phyloP scores from a whole-genome alignment of 2,113 vertebrate genomes.

The Pomatorhinus ruficollis region DNA sequence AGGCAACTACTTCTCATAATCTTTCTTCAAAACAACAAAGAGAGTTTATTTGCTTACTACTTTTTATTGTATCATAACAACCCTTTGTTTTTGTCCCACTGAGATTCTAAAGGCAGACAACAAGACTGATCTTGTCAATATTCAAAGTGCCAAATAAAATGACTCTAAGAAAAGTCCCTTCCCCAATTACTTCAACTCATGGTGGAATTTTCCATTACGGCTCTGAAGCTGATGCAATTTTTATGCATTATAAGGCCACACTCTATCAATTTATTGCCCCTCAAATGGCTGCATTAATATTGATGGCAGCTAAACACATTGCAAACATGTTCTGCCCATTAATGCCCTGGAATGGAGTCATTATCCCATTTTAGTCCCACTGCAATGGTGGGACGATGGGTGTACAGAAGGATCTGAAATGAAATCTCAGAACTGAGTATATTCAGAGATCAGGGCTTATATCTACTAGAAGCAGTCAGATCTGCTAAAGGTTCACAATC shows the following conservation, averaged over 20 bases:
- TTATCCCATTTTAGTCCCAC: slow-evolving; percentile 17
- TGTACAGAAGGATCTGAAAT: neutral
- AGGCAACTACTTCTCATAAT: neutral
- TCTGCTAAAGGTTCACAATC: neutral
- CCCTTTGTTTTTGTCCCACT: neutral
- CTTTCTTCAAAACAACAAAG: neutral
- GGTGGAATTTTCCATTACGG: neutral
- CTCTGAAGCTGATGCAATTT: slow-evolving; percentile 45
- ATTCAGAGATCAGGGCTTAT: neutral
- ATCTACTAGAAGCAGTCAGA: neutral
- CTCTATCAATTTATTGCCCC: slow-evolving; percentile 55
- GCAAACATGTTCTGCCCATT: slow-evolving; percentile 54
- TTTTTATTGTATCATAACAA: neutral
- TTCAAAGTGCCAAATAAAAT: neutral
- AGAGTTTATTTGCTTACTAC: neutral
- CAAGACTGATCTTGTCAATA: neutral
- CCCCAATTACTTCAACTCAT: neutral
- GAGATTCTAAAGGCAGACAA: neutral
- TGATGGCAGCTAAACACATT: slow-evolving; percentile 55
- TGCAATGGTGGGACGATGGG: neutral
- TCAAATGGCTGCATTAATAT: slow-evolving; percentile 50
- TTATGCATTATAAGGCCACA: slow-evolving; percentile 48
- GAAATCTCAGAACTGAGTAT: neutral
- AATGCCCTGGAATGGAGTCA: neutral
- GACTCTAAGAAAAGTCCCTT: neutral